phyloP scores from a whole-genome alignment of 1,140 invertebrate genomes.

The Zaprionus camerounensis region DNA sequence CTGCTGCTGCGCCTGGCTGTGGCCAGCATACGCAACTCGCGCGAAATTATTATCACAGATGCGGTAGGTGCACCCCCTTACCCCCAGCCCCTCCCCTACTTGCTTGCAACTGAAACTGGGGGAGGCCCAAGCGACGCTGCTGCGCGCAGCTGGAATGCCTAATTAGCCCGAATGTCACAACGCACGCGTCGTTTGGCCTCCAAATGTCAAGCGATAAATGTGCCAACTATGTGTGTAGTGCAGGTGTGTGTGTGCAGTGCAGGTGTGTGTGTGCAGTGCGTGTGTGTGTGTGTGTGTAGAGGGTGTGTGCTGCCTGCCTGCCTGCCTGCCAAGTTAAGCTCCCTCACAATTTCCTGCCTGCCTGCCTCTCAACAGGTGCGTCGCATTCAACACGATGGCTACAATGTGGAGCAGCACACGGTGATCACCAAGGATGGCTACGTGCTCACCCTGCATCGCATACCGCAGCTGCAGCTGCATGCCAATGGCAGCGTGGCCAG shows the following conservation, averaged over 20 bases:
- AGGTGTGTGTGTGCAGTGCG: conserved; percentile 13
- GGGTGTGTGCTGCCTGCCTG: not conserved
- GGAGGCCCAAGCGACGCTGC: not conserved
- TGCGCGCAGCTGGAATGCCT: conserved; percentile 60
- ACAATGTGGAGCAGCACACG: conserved; percentile 86
- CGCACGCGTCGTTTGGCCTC: conserved; percentile 78
- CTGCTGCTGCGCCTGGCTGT: conserved; percentile 60
- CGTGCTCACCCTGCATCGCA: conserved; percentile 85
- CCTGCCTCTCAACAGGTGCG: conserved; percentile 67
- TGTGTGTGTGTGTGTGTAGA: conserved; percentile 19
- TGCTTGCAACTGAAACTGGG: conserved; percentile 4
- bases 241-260: conserved; percentile 28
- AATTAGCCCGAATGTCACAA: conserved; percentile 74
- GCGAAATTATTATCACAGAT: conserved; percentile 83
- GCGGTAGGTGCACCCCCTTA: conserved; percentile 64
- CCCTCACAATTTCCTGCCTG: conserved; percentile 18
- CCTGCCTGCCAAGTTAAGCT: conserved; percentile 40
- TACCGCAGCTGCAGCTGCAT: conserved; percentile 80
- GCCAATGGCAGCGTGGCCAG: conserved; percentile 73
- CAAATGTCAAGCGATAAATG: conserved; percentile 76
- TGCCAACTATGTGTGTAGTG: conserved; percentile 56
- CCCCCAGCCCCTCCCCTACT: too few relatives aligned
- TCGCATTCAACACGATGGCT: conserved; percentile 85
- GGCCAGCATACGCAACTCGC: conserved; percentile 67
- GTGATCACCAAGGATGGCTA: conserved; percentile 86